A percentile compares a stretch with the other conserved stretches of the same genome.
Conservation (phyloP, 2,888 invertebrate genomes). For the Apeira syringaria region DNA sequence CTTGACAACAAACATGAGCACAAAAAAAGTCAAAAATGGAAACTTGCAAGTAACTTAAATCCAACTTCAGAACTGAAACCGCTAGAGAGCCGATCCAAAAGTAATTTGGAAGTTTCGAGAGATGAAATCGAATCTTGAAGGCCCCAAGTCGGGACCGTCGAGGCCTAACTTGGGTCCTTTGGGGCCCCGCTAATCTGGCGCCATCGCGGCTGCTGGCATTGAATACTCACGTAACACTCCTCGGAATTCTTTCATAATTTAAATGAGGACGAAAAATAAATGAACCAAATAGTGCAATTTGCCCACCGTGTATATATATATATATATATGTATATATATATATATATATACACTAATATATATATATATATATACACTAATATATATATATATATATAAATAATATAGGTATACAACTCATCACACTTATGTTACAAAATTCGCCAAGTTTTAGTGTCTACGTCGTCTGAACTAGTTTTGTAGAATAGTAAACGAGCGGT, state of each 20-base stretch:
- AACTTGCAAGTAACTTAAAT: slow-evolving; percentile 24
- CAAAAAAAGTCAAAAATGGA: slow-evolving; percentile 19
- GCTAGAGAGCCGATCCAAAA: slow-evolving; percentile 27
- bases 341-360: too few species aligned
- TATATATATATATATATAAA: too few species aligned
- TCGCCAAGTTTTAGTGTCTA: too few species aligned
- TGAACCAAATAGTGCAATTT: too few species aligned
- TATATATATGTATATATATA: too few species aligned
- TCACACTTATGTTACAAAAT: too few species aligned
- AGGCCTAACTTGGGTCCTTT: neutral
- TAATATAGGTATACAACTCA: too few species aligned
- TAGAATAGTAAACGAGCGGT: too few species aligned
- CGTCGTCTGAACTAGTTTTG: too few species aligned
- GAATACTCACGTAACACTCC: slow-evolving; percentile 1
- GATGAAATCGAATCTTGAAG: slow-evolving; percentile 11
- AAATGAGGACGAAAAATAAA: neutral
- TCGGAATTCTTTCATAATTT: neutral
- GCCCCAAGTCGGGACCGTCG: neutral
- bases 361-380: too few species aligned
- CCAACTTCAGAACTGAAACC: slow-evolving; percentile 15
- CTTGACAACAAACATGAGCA: slow-evolving; percentile 1
- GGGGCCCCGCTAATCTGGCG: slow-evolving; percentile 7
- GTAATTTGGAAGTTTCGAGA: slow-evolving; percentile 26
- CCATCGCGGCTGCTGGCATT: neutral
- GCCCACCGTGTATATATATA: too few species aligned